Evolutionary conservation across 2,797 vertebrate species (phyloP).

Genomic region (Sebastes itinus): DNA sequence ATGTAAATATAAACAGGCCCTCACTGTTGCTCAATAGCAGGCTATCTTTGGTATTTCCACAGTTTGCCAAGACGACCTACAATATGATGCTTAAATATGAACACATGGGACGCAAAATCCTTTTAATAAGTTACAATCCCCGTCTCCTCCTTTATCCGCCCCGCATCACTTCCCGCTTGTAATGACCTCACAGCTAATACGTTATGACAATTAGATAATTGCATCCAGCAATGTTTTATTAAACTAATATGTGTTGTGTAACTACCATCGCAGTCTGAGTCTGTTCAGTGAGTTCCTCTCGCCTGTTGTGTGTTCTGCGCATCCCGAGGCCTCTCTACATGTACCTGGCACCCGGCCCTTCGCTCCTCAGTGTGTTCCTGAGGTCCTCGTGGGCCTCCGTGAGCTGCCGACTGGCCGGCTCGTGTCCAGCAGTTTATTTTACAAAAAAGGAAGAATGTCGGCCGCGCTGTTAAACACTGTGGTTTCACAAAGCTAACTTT

Average conservation of each 20-base stretch:
- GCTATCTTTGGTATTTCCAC: constrained; percentile 13
- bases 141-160: not conserved
- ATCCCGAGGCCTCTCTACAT: not conserved
- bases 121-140: constrained; percentile 14
- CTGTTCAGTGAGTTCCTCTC: not conserved
- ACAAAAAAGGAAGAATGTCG: constrained; percentile 59
- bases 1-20: constrained; percentile 54
- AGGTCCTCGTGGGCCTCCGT: constrained; percentile 12
- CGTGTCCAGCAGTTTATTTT: constrained; percentile 70
- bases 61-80: not conserved
- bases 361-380: constrained; percentile 27
- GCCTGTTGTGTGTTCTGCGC: not conserved
- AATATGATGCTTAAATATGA: constrained; percentile 32
- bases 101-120: constrained; percentile 48
- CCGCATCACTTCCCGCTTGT: constrained; percentile 8
- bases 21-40: constrained; percentile 43
- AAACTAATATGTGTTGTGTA: not conserved
- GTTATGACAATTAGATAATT: constrained; percentile 26
- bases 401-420: constrained; percentile 34
- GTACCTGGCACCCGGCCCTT: not conserved
- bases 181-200: constrained; percentile 2
- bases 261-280: not conserved
- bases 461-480: constrained; percentile 58
- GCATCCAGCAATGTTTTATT: constrained; percentile 23
- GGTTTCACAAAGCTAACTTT: constrained; percentile 78